phyloP scores from a whole-genome alignment of 2,888 invertebrate genomes.

The Phaonia tiefii region DNA sequence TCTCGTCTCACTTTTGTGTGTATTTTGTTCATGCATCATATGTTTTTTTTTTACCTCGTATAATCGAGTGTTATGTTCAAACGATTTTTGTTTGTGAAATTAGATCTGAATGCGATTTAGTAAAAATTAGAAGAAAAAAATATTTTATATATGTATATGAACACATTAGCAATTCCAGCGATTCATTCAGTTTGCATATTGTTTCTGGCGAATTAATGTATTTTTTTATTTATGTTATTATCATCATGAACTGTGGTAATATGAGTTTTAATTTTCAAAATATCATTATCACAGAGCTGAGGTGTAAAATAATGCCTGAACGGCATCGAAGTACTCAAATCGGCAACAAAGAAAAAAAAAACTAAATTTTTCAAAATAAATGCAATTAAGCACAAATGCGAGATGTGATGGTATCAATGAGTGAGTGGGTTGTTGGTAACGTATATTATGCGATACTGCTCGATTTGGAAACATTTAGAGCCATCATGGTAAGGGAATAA shows the following conservation, averaged over 20 bases:
- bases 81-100: neutral
- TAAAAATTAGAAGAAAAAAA: neutral
- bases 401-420: no score
- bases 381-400: conserved; percentile 50
- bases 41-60: no score
- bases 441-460: conserved; percentile 12
- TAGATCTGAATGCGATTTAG: neutral
- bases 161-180: neutral
- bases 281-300: neutral
- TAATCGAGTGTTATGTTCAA: conserved; percentile 1
- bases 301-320: conserved; percentile 22
- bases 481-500: conserved; percentile 1
- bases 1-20: no score
- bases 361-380: conserved; percentile 40
- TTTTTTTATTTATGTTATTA: neutral
- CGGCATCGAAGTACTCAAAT: conserved; percentile 20
- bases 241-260: neutral
- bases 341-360: neutral
- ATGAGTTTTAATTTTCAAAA: conserved; percentile 29
- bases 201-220: neutral
- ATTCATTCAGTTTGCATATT: conserved; percentile 1
- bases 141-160: no score
- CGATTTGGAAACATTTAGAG: conserved; percentile 30
- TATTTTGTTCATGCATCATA: no score
- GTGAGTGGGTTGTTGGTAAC: conserved; percentile 47